Conservation (phyloP, 2,113 vertebrate genomes). For the Grammatotria lemairii region DNA sequence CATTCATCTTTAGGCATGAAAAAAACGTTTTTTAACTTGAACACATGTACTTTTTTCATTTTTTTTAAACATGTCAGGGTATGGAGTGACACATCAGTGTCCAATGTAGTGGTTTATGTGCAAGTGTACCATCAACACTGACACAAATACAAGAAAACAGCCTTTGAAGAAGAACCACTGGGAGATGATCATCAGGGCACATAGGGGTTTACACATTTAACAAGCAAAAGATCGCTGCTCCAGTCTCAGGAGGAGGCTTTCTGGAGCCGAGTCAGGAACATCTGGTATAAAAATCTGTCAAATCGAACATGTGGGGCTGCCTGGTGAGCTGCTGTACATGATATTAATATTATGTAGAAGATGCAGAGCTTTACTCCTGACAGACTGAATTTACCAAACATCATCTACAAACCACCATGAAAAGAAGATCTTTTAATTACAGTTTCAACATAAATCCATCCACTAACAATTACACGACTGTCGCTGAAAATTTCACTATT, state of each 20-base stretch:
- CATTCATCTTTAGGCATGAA: background rate
- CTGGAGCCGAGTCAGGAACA: background rate
- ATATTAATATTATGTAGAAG: background rate
- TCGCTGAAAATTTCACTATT: background rate
- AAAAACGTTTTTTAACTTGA: rapidly evolving
- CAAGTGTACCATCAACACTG: background rate
- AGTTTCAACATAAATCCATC: background rate
- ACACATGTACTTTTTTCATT: background rate
- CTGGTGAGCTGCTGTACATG: background rate
- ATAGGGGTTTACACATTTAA: background rate
- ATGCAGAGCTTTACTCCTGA: background rate
- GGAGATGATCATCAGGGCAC: background rate
- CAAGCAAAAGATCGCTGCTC: background rate
- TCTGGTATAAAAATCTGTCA: background rate
- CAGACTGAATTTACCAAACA: background rate
- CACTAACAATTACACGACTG: rapidly evolving
- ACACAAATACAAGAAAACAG: background rate
- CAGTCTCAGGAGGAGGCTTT: background rate
- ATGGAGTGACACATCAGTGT: background rate
- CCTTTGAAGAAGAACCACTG: background rate
- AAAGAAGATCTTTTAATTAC: rapidly evolving
- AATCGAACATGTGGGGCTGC: background rate
- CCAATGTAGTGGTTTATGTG: background rate
- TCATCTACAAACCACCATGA: background rate
- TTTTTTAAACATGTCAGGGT: background rate